Evolutionary conservation across 2,888 invertebrate genomes (phyloP).

Genomic region (Amaurobius ferox): DNA sequence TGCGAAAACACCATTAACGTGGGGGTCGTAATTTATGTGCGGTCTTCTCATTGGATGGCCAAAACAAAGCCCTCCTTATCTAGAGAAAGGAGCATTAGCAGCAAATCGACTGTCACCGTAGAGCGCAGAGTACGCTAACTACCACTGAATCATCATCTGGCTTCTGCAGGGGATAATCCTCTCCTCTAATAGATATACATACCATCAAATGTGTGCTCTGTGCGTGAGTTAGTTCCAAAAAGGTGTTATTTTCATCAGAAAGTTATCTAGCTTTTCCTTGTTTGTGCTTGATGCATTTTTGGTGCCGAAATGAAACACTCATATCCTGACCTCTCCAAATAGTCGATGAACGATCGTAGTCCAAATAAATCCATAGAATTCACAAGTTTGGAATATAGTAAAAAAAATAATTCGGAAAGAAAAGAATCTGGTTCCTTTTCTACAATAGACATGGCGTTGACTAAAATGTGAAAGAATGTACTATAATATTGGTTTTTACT

Average conservation of each 20-base stretch:
- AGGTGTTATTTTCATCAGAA: slow-evolving; percentile 30
- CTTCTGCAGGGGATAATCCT: slow-evolving; percentile 30
- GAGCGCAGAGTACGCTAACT: slow-evolving; percentile 29
- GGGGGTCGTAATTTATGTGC: slow-evolving; percentile 48
- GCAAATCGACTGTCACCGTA: slow-evolving; percentile 47
- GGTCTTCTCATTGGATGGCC: slow-evolving; percentile 33
- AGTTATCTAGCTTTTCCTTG: neutral
- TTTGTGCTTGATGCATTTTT: slow-evolving; percentile 33
- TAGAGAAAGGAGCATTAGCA: slow-evolving; percentile 43
- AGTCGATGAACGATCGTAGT: no score
- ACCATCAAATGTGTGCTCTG: neutral
- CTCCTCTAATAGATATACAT: slow-evolving; percentile 22
- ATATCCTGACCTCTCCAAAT: no score
- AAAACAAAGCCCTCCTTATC: slow-evolving; percentile 34
- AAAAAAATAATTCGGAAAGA: no score
- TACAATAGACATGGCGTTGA: no score
- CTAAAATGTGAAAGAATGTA: no score
- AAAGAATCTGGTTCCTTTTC: no score
- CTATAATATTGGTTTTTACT: no score
- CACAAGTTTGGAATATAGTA: no score
- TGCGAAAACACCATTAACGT: slow-evolving; percentile 31
- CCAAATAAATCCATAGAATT: no score
- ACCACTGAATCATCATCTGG: slow-evolving; percentile 29
- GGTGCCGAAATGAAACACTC: no score
- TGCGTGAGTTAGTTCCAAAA: neutral